Base-by-base conservation (phyloP, 2,888 invertebrate genomes). In the Stratiomys singularior region DNA sequence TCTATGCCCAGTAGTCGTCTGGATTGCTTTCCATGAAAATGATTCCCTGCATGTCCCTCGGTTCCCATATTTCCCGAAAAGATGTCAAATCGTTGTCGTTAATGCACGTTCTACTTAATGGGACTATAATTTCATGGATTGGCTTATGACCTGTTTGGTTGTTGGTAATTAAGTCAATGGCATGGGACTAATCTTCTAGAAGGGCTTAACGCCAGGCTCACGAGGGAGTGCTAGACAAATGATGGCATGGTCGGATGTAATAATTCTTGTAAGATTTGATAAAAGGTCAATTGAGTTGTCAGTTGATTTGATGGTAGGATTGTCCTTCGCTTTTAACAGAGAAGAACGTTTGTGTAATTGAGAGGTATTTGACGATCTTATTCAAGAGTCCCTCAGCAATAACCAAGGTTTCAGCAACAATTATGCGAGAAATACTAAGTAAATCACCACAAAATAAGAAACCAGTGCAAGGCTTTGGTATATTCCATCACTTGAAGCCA, bases 121-220 rank as follows among this genome's bases (percentile, higher is more conserved):
- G 30, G 25, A 11, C 64, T 64, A 30, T 64, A 64, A 64, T 64
- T 64, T 64, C 30, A 64, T 64, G 64, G 64, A 64, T 64, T 64
- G 64, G 21, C 64, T 64, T 64, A 30, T 64, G 64, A 64, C 64
- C 64, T 64, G 64, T 64, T 64, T 64, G 3, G 64, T 64, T 64
- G 64, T 30, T 23, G 30, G n/a, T 25, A 64, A 64, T 64, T 64
- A 64, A 64, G 64, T n/a, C 64, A 60, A n/a, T 37, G 37, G 52
- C 52, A 4, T 52, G 52, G 15, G 9, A 37, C 37, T 37, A 9
- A 37, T 37, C 37, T 37, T 9, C 5, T 5, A 37, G 9, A 37
- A 37, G 52, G 52, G 52, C 37, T 37, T 37, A 37, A 52, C 52
- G n/a, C 18, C 4, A 52, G 52, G 4, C 52, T 52, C 52, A 52